Conservation (phyloP, 2,797 vertebrate species). For the Alfaro cultratus region DNA sequence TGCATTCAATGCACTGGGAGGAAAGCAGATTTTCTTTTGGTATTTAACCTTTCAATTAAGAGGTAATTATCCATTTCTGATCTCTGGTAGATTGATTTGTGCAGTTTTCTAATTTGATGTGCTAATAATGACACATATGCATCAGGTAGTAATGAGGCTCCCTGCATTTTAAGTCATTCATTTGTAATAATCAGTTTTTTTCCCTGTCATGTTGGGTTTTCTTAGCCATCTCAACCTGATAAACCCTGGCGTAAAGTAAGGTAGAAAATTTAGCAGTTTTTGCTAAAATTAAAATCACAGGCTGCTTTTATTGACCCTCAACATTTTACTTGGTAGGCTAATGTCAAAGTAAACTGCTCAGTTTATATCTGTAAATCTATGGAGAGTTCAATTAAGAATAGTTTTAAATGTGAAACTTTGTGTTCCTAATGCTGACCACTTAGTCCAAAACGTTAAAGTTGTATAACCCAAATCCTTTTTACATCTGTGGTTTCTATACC, state of each 20-base stretch:
- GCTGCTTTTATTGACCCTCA: neutral
- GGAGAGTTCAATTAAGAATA: neutral
- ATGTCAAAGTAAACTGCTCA: conserved; percentile 15
- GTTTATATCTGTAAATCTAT: conserved; percentile 9
- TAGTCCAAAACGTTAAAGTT: conserved; percentile 19
- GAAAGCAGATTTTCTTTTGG: neutral
- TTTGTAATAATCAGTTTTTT: neutral
- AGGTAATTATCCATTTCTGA: neutral
- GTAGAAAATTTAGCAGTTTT: no score
- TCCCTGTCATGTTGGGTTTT: neutral
- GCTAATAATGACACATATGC: neutral
- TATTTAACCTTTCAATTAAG: neutral
- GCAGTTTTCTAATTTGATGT: neutral
- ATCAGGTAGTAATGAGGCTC: neutral
- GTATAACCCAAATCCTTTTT: conserved; percentile 52
- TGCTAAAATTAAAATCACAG: neutral
- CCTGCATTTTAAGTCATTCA: neutral
- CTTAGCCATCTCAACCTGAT: neutral
- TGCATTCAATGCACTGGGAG: neutral
- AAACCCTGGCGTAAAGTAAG: neutral
- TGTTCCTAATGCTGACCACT: neutral
- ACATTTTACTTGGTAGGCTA: neutral
- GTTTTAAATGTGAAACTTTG: neutral
- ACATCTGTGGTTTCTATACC: neutral
- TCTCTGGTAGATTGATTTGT: neutral